A percentile compares a stretch with the other conserved stretches of the same genome.
Evolutionary conservation across 2,797 vertebrate genomes (phyloP).

Genomic region (Apodemus agrarius): DNA sequence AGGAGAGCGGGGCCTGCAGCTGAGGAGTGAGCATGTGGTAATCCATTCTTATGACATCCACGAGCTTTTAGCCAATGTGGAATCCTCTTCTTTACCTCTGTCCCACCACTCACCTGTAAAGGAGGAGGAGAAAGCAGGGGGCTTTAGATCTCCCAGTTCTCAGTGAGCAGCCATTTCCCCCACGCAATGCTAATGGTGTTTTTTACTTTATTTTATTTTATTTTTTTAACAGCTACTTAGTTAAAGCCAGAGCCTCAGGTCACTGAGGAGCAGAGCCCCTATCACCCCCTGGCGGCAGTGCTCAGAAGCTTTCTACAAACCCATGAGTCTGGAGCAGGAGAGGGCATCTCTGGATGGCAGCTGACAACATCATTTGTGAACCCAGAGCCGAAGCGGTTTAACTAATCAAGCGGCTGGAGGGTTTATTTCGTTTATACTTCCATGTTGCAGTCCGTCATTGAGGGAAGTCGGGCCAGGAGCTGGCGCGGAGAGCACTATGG

Average conservation of each 20-base stretch:
- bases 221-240: slow-evolving; percentile 3
- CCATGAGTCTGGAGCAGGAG: not conserved
- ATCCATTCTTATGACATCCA: not conserved
- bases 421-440: not conserved
- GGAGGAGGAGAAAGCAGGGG: not conserved
- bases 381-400: not conserved
- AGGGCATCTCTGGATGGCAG: not conserved
- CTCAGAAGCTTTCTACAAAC: not conserved
- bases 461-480: not conserved
- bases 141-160: not conserved
- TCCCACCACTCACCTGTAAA: not conserved
- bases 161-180: too few relatives aligned
- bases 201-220: not conserved
- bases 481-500: not conserved
- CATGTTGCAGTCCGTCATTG: too few relatives aligned
- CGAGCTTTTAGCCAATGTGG: not conserved
- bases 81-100: not conserved
- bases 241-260: not conserved
- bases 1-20: not conserved
- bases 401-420: not conserved
- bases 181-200: not conserved
- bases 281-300: not conserved
- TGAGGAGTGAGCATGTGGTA: not conserved
- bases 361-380: not conserved
- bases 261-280: not conserved